These are phyloP conservation scores for Datnioides undecimradiatus DNA, from an alignment of 2,113 vertebrate genomes.

Conservation along the genomic window DNA sequence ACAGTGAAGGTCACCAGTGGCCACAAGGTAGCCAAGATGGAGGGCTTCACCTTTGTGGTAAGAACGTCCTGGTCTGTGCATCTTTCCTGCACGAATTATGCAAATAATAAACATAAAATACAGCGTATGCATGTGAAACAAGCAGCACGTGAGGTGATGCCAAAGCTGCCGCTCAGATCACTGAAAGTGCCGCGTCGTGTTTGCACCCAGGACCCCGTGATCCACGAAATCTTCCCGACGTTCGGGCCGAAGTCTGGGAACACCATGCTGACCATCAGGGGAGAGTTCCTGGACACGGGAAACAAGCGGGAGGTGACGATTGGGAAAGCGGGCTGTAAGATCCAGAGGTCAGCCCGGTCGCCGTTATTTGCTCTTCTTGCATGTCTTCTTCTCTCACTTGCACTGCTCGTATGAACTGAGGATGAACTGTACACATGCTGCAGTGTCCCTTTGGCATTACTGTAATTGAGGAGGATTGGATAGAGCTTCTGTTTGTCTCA, in stretches of 20 bases:
- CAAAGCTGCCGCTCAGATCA: too few relatives aligned
- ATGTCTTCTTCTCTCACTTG: background rate
- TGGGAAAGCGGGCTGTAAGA: constrained; percentile 87
- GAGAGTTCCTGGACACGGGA: constrained; percentile 90
- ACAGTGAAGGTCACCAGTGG: constrained; percentile 88
- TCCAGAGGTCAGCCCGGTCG: constrained; percentile 87
- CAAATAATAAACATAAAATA: too few relatives aligned
- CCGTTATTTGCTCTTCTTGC: too few relatives aligned
- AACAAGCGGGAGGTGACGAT: constrained; percentile 89
- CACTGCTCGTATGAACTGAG: background rate
- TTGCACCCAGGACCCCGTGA: constrained; percentile 87
- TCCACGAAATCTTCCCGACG: constrained; percentile 90
- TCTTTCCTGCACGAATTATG: too few relatives aligned
- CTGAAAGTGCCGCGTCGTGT: background rate
- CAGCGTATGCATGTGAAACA: too few relatives aligned
- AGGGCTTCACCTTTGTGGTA: constrained; percentile 93
- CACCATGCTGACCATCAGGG: constrained; percentile 91
- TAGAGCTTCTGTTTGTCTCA: background rate
- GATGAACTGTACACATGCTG: background rate
- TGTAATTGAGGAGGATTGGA: background rate
- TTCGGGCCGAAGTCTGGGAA: constrained; percentile 94
- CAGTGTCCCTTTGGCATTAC: background rate
- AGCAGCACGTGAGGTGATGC: too few relatives aligned
- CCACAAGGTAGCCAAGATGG: constrained; percentile 81
- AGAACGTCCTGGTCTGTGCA: too few relatives aligned